Base-by-base conservation (phyloP, 2,797 vertebrate genomes). In the Salarias fasciatus region DNA sequence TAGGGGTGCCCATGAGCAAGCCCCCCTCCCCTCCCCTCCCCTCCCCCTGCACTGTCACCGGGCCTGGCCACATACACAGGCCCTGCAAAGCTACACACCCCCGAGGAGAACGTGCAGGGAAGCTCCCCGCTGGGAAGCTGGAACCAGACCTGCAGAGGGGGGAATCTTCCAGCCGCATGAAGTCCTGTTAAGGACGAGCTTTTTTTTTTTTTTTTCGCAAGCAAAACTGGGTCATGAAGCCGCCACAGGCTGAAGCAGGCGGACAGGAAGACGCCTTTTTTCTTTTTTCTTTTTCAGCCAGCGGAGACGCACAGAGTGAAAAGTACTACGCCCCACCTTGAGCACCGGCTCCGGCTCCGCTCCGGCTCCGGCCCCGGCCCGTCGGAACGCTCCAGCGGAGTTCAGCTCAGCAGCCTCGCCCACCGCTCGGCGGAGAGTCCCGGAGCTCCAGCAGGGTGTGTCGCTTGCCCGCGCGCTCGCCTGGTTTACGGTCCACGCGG, bases 191-290 rank as follows among this genome's bases (percentile, higher is more conserved):
- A 64, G 14, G 41, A 38, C 28, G 61, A 33, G 68, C 78, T 66
- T 33, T 35, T 43, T 47, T 70, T 69, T 65, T 42, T 30, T 59
- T 54, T 75, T 77, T 24, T 24, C 18, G 18, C 33, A 71, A 50
- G 51, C 68, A 80, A 89, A n/a, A 87, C 46, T 89, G 76, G 88
- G 90, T 89, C 89, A 90, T 72, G 50, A 70, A 74, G 72, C 60
- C 63, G 66, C 77, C 56, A 65, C 62, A 5, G 63, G 73, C 75
- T 62, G 60, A 78, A 73, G 38, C 48, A 59, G 51, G 48, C 72
- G 71, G 66, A 69, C 55, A 74, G 69, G 60, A 79, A 75, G 7
- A 62, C 52, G 50, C n/a, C n/a, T n/a, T n/a, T n/a, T n/a, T n/a
- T n/a, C n/a, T n/a, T n/a, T n/a, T n/a, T n/a, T n/a, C n/a, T n/a